Percentiles rank a stretch among this genome's conserved stretches.
Evolutionary conservation across 2,797 vertebrate species (phyloP).

Genomic region (Cynopterus sphinx): DNA sequence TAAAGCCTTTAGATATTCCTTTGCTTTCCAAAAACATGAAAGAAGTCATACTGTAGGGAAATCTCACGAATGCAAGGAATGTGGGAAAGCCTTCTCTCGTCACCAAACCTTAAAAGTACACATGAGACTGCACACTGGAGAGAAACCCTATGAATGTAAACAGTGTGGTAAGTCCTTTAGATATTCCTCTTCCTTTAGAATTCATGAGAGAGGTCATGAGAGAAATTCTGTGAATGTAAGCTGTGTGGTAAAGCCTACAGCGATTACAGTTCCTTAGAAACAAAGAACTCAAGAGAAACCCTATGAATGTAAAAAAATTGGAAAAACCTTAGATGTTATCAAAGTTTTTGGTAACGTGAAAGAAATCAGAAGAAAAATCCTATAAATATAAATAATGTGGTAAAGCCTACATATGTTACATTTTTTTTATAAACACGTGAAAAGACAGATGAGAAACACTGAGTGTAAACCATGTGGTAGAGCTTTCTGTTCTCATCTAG

Average conservation of each 20-base stretch:
- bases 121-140: constrained; percentile 5
- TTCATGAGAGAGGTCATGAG: neutral
- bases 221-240: neutral
- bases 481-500: neutral
- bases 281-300: neutral
- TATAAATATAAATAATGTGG: neutral
- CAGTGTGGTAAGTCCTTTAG: constrained; percentile 3
- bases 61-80: neutral
- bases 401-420: neutral
- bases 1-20: constrained; percentile 28
- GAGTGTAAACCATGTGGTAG: neutral
- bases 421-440: neutral
- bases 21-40: constrained; percentile 29
- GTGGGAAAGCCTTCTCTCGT: constrained; percentile 11
- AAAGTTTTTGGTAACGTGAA: neutral
- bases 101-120: constrained; percentile 21
- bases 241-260: neutral
- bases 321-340: neutral
- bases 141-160: neutral
- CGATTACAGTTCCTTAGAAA: neutral
- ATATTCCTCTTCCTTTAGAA: neutral
- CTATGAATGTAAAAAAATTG: neutral
- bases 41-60: constrained; percentile 39
- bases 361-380: neutral
- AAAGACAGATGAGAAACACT: neutral